phyloP scores from a whole-genome alignment of 2,888 invertebrate genomes.

The Heliconius hortense region DNA sequence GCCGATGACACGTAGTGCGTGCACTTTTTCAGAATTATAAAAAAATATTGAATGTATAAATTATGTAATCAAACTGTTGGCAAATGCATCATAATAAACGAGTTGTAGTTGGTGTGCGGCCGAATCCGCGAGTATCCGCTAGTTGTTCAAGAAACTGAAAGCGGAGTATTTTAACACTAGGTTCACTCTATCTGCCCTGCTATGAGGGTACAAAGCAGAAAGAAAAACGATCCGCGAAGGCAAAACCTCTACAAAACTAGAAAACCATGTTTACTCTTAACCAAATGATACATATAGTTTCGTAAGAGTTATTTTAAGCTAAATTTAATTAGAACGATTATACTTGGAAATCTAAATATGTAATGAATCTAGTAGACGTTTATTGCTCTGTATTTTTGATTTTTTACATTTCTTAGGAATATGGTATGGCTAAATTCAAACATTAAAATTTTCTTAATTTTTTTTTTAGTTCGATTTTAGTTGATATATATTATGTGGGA shows the following conservation, averaged over 20 bases:
- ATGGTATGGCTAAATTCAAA: background rate
- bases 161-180: background rate
- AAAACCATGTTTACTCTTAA: background rate
- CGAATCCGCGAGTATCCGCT: too few species aligned
- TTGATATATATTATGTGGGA: background rate
- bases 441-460: background rate
- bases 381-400: slow-evolving; percentile 6
- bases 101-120: too few species aligned
- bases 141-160: too few species aligned
- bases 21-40: too few species aligned
- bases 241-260: background rate
- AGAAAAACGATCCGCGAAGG: background rate
- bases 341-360: background rate
- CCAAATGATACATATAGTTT: background rate
- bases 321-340: slow-evolving; percentile 18
- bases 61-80: too few species aligned
- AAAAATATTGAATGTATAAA: too few species aligned
- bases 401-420: background rate
- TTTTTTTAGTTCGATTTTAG: background rate
- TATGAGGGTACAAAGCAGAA: too few species aligned
- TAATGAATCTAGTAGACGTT: slow-evolving; percentile 17
- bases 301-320: slow-evolving; percentile 26
- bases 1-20: too few species aligned
- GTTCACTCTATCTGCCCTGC: too few species aligned
- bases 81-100: too few species aligned